Base-by-base conservation (phyloP, 2,797 vertebrate species). In the Gastrophryne carolinensis region DNA sequence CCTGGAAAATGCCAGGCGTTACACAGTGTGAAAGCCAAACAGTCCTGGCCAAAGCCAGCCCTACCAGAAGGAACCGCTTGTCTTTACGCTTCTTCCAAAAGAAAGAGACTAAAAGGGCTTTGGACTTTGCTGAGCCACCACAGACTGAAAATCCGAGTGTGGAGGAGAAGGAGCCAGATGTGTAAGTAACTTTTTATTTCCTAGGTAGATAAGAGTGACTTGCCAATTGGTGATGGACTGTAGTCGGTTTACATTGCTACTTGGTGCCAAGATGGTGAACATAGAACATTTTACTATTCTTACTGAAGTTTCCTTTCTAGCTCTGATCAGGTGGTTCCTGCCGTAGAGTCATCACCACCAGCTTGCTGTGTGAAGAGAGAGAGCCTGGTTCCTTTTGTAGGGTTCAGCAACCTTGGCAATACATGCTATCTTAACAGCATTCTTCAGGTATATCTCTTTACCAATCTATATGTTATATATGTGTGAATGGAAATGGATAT, bases 371-470 rank as follows among this genome's bases (percentile, higher is more conserved):
- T 94, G 75, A 98, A 93, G 80, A 93, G 80, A 54, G 96, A 97
- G 77, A 91, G 75, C 72, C 71, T 96, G 74, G 67, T 96, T 77
- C 98, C 98, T 2, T 99, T 99, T 80, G 95, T 98, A 80, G 98
- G 97, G 6, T 80, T 99, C 82, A 98, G 95, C 86, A 99, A 99
- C 79, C 89, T 98, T 23, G 96, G 98, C 57, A 98, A 99, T 87
- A 99, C 97, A 60, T 99, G 98, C 82, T 99, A 99, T 83, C 88
- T 99, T 76, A 99, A 99, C 89, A 98, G 97, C n/a, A 84, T 99
- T 60, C 91, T 99, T 82, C 97, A 99, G 95, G 96, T 97, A 85
- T 85, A 34, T 2, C n/a, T n/a, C n/a, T n/a, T n/a, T n/a, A 15
- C 2, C 0, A 0, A 19, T 39, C 39, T 0, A 19, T 47, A 6